A percentile compares a stretch with the other conserved stretches of the same genome.
Evolutionary conservation across 2,113 vertebrate genomes (phyloP).

Genomic region (Nettapus auritus): DNA sequence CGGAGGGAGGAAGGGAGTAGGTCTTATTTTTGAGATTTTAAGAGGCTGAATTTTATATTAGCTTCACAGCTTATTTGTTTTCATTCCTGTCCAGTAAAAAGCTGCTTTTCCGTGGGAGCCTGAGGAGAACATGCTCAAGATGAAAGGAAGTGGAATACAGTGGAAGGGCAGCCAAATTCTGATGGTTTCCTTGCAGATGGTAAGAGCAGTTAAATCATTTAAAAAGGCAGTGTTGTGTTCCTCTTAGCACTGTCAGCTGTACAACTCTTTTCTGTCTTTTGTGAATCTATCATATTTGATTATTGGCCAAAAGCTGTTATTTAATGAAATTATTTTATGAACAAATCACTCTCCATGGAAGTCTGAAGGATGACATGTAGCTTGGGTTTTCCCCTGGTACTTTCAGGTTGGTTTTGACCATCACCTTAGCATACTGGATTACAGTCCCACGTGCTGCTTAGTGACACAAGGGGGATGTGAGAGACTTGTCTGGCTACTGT

Average conservation of each 20-base stretch:
- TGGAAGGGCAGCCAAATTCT: slow-evolving; percentile 4
- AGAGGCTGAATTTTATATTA: slow-evolving; percentile 29
- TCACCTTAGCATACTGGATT: not conserved
- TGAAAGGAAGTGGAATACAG: slow-evolving; percentile 47
- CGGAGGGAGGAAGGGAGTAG: not conserved
- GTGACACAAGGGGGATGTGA: not conserved
- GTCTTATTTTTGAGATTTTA: slow-evolving; percentile 14
- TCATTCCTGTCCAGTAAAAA: slow-evolving; percentile 10
- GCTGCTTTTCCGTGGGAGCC: slow-evolving; percentile 29
- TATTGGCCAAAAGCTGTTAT: not conserved
- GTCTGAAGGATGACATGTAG: not conserved
- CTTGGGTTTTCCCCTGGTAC: not conserved
- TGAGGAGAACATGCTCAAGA: not conserved
- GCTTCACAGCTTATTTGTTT: slow-evolving; percentile 40
- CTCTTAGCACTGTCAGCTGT: not conserved
- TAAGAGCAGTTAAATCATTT: not conserved
- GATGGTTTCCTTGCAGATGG: not conserved
- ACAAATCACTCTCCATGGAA: not conserved
- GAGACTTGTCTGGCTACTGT: not conserved
- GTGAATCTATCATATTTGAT: not conserved
- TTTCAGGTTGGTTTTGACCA: not conserved
- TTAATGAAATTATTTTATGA: not conserved
- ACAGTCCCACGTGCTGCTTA: not conserved
- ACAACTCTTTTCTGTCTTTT: not conserved
- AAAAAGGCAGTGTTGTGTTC: not conserved